These are phyloP conservation scores for Cyprinodon diabolis DNA, from an alignment of 2,797 vertebrate species.

Conservation along the genomic window DNA sequence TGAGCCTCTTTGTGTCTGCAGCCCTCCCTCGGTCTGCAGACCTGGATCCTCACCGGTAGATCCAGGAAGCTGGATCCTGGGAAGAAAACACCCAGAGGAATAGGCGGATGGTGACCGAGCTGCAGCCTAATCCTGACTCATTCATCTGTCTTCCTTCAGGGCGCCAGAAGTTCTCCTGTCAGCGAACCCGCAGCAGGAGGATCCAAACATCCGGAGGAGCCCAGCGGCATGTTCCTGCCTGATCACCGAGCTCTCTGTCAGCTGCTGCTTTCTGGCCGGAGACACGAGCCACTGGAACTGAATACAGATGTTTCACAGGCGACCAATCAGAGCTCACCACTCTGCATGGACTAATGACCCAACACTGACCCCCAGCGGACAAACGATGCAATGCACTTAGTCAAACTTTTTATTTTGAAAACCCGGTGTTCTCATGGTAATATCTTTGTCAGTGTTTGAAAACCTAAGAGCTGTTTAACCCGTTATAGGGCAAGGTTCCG, in stretches of 20 bases:
- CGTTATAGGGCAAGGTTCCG: too few relatives aligned
- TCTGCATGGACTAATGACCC: conserved; percentile 46
- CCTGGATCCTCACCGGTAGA: conserved; percentile 55
- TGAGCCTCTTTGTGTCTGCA: conserved; percentile 73
- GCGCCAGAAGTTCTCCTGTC: conserved; percentile 30
- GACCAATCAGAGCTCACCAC: conserved; percentile 65
- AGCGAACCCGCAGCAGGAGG: neutral
- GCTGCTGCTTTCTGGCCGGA: conserved; percentile 66
- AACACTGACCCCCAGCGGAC: conserved; percentile 70
- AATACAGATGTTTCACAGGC: conserved; percentile 77
- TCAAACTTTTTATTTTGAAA: too few relatives aligned
- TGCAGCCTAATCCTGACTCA: neutral
- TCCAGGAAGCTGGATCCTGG: conserved; percentile 44
- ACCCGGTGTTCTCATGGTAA: neutral
- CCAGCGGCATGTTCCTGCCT: neutral
- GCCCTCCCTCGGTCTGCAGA: conserved; percentile 29
- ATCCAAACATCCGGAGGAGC: neutral
- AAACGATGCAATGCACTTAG: neutral
- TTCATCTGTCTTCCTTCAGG: neutral
- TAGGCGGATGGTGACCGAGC: neutral
- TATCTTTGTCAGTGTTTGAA: neutral
- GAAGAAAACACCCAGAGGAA: neutral
- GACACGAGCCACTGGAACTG: conserved; percentile 63
- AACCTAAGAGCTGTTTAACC: neutral
- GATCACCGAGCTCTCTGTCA: conserved; percentile 22